Evolutionary conservation across 2,888 invertebrate genomes (phyloP), one percentile per base, ranked within the genome.

Genomic region (Ectobius pallidus): DNA sequence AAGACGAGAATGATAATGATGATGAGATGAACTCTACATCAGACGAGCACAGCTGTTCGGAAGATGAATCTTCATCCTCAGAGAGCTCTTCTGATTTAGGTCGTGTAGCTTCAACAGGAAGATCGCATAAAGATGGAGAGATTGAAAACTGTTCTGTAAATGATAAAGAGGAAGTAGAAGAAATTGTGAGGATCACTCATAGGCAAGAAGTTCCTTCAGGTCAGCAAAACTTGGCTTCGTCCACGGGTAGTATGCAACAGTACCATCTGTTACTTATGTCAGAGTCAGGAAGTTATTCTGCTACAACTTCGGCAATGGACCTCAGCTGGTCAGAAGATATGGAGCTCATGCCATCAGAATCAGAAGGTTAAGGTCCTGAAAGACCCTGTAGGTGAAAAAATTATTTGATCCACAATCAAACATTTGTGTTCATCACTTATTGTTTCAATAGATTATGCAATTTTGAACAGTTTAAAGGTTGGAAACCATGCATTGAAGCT

Each of bases 311-410:
- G 4, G 73, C 75, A 22, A 76, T 77, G 76, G 76, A 77, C 52
- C 71, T 76, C 69, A 78, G 77, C 58, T 78, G 78, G 78, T 77
- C 78, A 9, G 78, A 71, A 65, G 65, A 71, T 22, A 34, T 71
- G 46, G 63, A 71, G 18, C 71, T 71, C 9, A 34, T 65, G 71
- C 71, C 71, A 9, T 71, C 65, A 9, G 71, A 71, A 65, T 65
- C 71, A 22, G 71, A 71, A 34, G 71, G 71, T 65, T 71, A 46
- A 70, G n/a, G n/a, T n/a, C n/a, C n/a, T n/a, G n/a, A 49, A 49
- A n/a, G n/a, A n/a, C n/a, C n/a, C n/a, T n/a, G n/a, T n/a, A n/a
- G n/a, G n/a, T n/a, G n/a, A n/a, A n/a, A n/a, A n/a, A n/a, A n/a
- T n/a, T n/a, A n/a, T n/a, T n/a, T n/a, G n/a, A n/a, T n/a, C n/a